Evolutionary conservation across 2,113 vertebrate genomes (phyloP).

Genomic region (Limanda limanda): DNA sequence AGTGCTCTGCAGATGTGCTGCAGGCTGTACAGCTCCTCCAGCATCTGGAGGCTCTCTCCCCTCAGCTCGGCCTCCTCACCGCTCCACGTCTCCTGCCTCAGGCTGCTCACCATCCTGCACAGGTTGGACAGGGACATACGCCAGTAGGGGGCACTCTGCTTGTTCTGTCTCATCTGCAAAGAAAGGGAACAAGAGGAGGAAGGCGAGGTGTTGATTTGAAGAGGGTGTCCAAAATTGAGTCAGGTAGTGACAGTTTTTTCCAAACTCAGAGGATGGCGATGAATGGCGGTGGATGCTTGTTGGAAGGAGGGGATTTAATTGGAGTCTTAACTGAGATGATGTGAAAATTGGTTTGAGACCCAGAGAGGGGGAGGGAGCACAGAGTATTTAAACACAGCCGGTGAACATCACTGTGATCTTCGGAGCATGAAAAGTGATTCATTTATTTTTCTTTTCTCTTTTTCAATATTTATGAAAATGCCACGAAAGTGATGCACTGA

Average conservation of each 20-base stretch:
- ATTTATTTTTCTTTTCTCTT: no score
- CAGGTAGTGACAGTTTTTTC: not conserved
- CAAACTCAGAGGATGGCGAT: not conserved
- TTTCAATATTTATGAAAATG: no score
- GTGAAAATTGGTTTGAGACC: not conserved
- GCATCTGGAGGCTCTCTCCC: conserved; percentile 85
- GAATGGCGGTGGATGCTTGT: not conserved
- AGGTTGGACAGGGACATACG: conserved; percentile 89
- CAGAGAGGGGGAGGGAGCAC: not conserved
- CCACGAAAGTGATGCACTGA: no score
- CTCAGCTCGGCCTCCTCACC: conserved; percentile 70
- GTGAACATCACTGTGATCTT: not conserved
- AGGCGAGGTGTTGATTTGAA: not conserved
- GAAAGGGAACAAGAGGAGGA: not conserved
- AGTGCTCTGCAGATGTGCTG: conserved; percentile 89
- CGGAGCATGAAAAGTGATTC: not conserved
- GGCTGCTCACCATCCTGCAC: conserved; percentile 85
- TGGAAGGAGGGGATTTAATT: not conserved
- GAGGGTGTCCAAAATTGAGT: not conserved
- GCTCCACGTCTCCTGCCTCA: conserved; percentile 68
- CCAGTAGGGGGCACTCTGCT: conserved; percentile 89
- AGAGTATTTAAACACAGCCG: not conserved
- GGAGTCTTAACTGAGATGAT: not conserved
- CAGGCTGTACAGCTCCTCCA: conserved; percentile 87
- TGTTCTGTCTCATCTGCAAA: conserved; percentile 75